A percentile compares a stretch with the other conserved stretches of the same genome.
Conservation (phyloP, 2,797 vertebrate species). For the Scomberomorus guttatus region DNA sequence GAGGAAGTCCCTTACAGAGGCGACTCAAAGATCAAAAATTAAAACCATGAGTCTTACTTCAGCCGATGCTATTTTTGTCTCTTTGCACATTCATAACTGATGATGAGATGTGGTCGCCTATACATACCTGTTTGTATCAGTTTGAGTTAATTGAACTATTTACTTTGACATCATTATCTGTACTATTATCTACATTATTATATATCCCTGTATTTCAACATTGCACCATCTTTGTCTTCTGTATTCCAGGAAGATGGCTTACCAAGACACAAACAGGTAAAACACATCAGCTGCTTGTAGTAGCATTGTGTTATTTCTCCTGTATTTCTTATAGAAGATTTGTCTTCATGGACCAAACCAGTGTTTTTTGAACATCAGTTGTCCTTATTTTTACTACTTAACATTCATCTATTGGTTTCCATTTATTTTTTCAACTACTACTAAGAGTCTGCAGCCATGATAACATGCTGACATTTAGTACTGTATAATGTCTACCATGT, state of each 20-base stretch:
- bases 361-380: not conserved
- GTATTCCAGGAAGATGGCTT: constrained; percentile 67
- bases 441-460: not conserved
- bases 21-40: constrained; percentile 18
- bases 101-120: not conserved
- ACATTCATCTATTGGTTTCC: not conserved
- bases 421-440: too few species aligned
- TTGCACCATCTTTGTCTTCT: not conserved
- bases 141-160: not conserved
- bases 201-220: not conserved
- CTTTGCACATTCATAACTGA: not conserved
- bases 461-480: not conserved
- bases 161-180: not conserved
- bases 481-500: too few species aligned
- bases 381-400: not conserved
- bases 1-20: constrained; percentile 77
- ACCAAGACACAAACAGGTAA: constrained; percentile 77
- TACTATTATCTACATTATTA: not conserved
- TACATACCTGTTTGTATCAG: not conserved
- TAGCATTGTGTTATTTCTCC: not conserved
- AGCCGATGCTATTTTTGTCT: not conserved
- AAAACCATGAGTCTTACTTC: constrained; percentile 1
- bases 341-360: not conserved
- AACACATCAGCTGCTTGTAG: not conserved
- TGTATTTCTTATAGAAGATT: not conserved